Evolutionary conservation across 2,888 invertebrate species (phyloP).

Genomic region (Apocheima hispidaria): DNA sequence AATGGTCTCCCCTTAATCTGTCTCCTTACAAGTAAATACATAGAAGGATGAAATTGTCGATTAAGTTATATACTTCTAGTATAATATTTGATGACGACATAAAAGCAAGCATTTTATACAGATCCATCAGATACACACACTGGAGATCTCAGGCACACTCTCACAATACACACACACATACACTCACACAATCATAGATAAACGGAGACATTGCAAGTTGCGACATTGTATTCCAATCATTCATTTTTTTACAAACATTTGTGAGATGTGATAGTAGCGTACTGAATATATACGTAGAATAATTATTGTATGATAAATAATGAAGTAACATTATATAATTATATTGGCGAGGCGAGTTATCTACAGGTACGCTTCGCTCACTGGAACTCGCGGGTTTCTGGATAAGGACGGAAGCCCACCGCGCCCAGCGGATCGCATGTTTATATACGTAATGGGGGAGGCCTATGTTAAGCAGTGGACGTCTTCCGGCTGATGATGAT

Average conservation of each 20-base stretch:
- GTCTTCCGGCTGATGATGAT: no score
- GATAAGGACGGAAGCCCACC: not conserved
- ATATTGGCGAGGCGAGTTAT: constrained; percentile 60
- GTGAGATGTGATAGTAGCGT: constrained; percentile 75
- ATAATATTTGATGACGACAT: no score
- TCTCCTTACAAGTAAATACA: no score
- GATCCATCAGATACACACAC: no score
- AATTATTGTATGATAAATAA: constrained; percentile 49
- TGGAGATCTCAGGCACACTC: no score
- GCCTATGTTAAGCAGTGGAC: no score
- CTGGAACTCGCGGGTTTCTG: constrained; percentile 1
- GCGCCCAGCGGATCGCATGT: no score
- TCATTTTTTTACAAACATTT: constrained; percentile 56
- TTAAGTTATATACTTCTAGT: no score
- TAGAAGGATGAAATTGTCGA: no score
- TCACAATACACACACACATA: not conserved
- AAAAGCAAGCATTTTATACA: no score
- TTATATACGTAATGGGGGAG: no score
- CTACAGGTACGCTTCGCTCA: constrained; percentile 63
- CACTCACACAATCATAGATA: not conserved
- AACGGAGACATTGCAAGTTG: constrained; percentile 37
- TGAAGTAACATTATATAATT: constrained; percentile 50
- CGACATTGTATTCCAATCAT: constrained; percentile 34
- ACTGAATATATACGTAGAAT: constrained; percentile 40
- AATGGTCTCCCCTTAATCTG: no score